These are phyloP conservation scores for Hypomecis punctinalis DNA, from an alignment of 2,888 invertebrate species.

Conservation along the genomic window DNA sequence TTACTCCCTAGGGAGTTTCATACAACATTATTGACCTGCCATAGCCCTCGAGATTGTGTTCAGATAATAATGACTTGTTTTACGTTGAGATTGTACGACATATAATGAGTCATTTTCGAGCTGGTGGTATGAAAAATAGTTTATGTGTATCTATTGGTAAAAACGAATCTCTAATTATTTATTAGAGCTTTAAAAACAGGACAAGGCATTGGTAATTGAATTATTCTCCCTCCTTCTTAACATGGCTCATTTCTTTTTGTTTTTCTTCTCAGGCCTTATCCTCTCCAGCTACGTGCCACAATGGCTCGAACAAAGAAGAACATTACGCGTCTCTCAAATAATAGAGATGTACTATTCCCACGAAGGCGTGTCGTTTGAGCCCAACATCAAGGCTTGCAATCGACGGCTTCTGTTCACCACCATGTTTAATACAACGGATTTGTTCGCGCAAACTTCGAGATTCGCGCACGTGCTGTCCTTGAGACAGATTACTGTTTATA, in stretches of 20 bases:
- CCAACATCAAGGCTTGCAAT: conserved; percentile 84
- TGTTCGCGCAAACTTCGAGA: conserved; percentile 72
- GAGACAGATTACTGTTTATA: conserved; percentile 72
- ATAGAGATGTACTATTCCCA: conserved; percentile 89
- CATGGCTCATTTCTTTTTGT: not conserved
- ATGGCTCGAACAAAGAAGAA: conserved; percentile 81
- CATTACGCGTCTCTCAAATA: conserved; percentile 86
- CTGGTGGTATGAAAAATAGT: too few species aligned
- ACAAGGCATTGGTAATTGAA: too few species aligned
- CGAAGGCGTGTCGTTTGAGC: conserved; percentile 84
- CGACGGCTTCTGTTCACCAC: conserved; percentile 76
- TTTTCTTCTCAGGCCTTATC: conserved; percentile 79
- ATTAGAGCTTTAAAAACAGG: too few species aligned
- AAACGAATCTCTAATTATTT: too few species aligned
- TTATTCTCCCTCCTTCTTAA: conserved; percentile 11
- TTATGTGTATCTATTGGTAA: too few species aligned
- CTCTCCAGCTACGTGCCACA: conserved; percentile 78
- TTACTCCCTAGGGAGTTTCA: too few species aligned
- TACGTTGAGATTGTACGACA: too few species aligned
- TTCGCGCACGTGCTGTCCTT: conserved; percentile 75
- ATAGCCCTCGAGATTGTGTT: too few species aligned
- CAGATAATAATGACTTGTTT: too few species aligned
- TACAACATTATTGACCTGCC: too few species aligned
- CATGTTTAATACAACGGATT: conserved; percentile 66
- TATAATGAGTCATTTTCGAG: too few species aligned